A percentile compares a stretch with the other conserved stretches of the same genome.
Conservation (phyloP, 37 sponge, comb jelly and placozoan species). For the Tethya wilhelma region DNA sequence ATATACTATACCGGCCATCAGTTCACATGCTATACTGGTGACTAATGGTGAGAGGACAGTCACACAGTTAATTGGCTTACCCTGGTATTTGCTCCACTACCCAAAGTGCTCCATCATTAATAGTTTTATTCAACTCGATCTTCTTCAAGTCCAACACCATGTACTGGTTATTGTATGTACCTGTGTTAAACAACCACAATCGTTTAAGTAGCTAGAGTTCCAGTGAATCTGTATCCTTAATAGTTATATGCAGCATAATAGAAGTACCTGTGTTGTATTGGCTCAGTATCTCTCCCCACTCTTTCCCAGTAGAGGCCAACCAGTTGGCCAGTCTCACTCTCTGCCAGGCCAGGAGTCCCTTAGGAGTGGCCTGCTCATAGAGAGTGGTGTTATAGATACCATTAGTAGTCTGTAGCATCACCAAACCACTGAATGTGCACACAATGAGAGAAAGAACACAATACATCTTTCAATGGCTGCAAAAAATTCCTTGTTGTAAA, state of each 20-base stretch:
- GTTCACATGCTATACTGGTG: too few relatives aligned
- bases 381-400: constrained; percentile 25
- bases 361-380: constrained; percentile 27
- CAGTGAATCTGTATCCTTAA: too few relatives aligned
- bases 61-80: constrained; percentile 42
- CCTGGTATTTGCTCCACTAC: constrained; percentile 74
- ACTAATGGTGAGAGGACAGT: too few relatives aligned
- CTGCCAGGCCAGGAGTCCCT: constrained; percentile 66
- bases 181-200: too few relatives aligned
- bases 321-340: constrained; percentile 66
- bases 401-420: constrained; percentile 73
- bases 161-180: constrained; percentile 77
- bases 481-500: too few relatives aligned
- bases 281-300: constrained; percentile 40
- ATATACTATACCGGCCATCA: too few relatives aligned
- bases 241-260: too few relatives aligned
- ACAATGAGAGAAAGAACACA: too few relatives aligned
- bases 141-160: constrained; percentile 70
- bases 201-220: too few relatives aligned
- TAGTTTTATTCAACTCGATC: constrained; percentile 23
- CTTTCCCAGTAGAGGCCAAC: constrained; percentile 41
- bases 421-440: constrained; percentile 59
- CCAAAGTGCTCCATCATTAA: constrained; percentile 61
- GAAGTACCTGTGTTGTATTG: constrained; percentile 74
- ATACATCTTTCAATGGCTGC: too few relatives aligned